These are phyloP conservation scores for Eciton burchellii DNA, from an alignment of 1,140 invertebrate genomes.

Conservation along the genomic window DNA sequence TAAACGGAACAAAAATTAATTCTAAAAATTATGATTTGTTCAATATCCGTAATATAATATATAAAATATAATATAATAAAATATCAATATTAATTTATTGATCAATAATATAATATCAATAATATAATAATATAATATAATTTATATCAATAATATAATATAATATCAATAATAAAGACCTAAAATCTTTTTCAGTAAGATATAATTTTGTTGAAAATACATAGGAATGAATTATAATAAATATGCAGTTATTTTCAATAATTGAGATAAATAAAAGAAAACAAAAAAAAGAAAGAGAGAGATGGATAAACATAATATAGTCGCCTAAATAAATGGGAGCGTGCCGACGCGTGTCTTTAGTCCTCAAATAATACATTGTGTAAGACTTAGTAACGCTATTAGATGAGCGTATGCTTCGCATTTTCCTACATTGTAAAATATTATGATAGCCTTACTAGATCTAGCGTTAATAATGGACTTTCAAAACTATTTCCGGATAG, in stretches of 20 bases:
- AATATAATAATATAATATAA: too few relatives aligned
- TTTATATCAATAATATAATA: too few relatives aligned
- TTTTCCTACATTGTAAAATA: conserved; percentile 82
- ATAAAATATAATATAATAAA: too few relatives aligned
- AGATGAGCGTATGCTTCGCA: conserved; percentile 62
- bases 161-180: too few relatives aligned
- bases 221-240: neutral
- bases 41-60: too few relatives aligned
- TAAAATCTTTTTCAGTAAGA: too few relatives aligned
- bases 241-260: conserved; percentile 44
- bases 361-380: conserved; percentile 72
- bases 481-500: conserved; percentile 69
- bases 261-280: conserved; percentile 10
- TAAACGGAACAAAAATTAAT: too few relatives aligned
- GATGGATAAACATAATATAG: conserved; percentile 36
- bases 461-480: conserved; percentile 82
- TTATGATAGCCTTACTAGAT: conserved; percentile 80
- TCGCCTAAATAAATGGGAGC: conserved; percentile 79
- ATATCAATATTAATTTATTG: too few relatives aligned
- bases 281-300: neutral
- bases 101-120: too few relatives aligned
- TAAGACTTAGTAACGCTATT: conserved; percentile 41
- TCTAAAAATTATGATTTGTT: too few relatives aligned
- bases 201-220: too few relatives aligned
- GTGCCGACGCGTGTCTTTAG: conserved; percentile 84